Evolutionary conservation across 2,113 vertebrate species (phyloP), one percentile per base, ranked within the genome.

Genomic region (Daphoenositta chrysoptera): DNA sequence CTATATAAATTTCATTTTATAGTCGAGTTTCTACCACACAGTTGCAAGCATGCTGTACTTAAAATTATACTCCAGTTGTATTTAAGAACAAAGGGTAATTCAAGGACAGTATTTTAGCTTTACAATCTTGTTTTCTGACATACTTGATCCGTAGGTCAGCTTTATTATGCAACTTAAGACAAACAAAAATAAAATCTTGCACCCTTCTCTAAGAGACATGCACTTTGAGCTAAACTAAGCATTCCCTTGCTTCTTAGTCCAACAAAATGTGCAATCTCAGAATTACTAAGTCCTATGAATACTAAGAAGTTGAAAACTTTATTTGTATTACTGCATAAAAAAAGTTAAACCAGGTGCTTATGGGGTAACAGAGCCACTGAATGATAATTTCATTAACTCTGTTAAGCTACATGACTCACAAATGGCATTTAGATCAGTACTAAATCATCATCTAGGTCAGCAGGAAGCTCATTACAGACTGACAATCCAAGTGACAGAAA

Each of bases 391-490:
- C 89, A 53, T 94, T 82, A 56, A 71, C 82, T 87, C 89, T 53
- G 83, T 54, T 80, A 92, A 76, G 83, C 85, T 91, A 61, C 77
- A 85, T 68, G 83, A 89, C 73, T 96, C 95, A 65, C 88, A 93
- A 90, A 95, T 56, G 93, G 96, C 95, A 93, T 88, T 91, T 78
- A 88, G 93, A 94, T 93, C 94, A 76, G 57, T 47, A 71, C 92
- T 83, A 93, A 96, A 92, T 95, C 84, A 89, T 87, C 91, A 96
- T 95, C 90, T 69, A 91, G 94, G 96, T 95, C 94, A 97, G 97
- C 97, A 98, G 97, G 97, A 98, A 98, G 96, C 97, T 96, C 91
- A 71, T 96, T 96, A 93, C 26, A 53, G 81, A 77, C 88, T 90
- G 96, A 87, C 97, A 90, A 97, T 86, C 85, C 92, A 87, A 97